phyloP scores from a whole-genome alignment of 1,140 invertebrate genomes.

The Drosophila bipectinata region DNA sequence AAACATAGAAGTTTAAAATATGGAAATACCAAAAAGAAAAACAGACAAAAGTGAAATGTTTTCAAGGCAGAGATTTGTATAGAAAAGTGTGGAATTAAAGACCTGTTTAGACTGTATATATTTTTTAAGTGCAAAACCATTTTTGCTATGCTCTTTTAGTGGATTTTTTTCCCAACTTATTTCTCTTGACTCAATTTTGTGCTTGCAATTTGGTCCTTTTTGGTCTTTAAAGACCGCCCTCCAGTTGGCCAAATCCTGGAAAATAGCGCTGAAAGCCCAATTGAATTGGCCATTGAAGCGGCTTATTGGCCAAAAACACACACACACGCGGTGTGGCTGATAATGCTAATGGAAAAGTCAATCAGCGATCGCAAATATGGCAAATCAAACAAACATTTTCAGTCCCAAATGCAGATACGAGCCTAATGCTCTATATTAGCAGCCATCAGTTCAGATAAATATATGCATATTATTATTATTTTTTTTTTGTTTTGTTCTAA shows the following conservation, averaged over 20 bases:
- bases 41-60: no score
- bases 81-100: no score
- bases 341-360: constrained; percentile 49
- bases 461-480: neutral
- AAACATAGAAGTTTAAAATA: neutral
- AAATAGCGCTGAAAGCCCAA: constrained; percentile 12
- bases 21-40: neutral
- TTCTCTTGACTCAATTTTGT: constrained; percentile 11
- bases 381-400: constrained; percentile 19
- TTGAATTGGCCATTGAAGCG: constrained; percentile 16
- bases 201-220: neutral
- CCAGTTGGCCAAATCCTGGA: no score
- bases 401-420: neutral
- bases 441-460: no score
- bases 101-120: no score
- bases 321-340: neutral
- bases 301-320: constrained; percentile 6
- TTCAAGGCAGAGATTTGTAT: neutral
- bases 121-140: constrained; percentile 7
- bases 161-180: constrained; percentile 2
- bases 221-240: constrained; percentile 7
- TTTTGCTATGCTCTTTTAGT: neutral
- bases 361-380: constrained; percentile 37
- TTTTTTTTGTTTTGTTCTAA: no score
- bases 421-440: no score